Percentiles rank a stretch among this genome's conserved stretches.
Conservation (phyloP, 1,140 invertebrate genomes). For the Arion vulgaris region DNA sequence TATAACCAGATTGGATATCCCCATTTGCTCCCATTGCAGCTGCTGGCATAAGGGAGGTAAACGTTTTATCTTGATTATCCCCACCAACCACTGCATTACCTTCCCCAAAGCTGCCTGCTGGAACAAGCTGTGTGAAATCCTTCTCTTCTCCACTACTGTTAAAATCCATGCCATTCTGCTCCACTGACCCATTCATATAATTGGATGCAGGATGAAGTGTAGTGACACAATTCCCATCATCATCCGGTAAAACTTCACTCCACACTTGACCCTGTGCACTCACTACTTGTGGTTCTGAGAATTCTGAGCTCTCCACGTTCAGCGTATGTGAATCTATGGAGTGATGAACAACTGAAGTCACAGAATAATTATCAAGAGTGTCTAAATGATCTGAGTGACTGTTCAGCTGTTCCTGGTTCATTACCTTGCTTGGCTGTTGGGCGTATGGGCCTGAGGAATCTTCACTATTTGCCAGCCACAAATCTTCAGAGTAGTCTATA, state of each 20-base stretch:
- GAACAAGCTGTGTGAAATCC: conserved; percentile 33
- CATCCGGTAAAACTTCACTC: background rate
- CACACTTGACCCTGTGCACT: background rate
- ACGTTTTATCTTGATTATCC: conserved; percentile 35
- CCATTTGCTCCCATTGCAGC: conserved; percentile 28
- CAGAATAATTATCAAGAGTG: background rate
- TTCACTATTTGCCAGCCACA: conserved; percentile 38
- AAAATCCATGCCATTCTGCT: conserved; percentile 32
- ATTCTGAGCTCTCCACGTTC: background rate
- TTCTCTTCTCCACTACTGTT: conserved; percentile 28
- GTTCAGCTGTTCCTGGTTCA: background rate
- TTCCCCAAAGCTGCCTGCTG: conserved; percentile 32
- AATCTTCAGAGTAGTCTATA: conserved; percentile 39
- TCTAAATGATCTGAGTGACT: background rate
- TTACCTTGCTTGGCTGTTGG: conserved; percentile 25
- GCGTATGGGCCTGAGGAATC: conserved; percentile 36
- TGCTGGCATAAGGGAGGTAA: conserved; percentile 35
- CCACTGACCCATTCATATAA: background rate
- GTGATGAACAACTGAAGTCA: background rate
- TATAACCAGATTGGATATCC: conserved; percentile 25
- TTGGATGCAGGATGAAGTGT: conserved; percentile 5
- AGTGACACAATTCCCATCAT: background rate
- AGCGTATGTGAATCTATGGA: background rate
- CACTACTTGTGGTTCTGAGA: background rate
- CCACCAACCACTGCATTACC: background rate